Base-by-base conservation (phyloP, 2,797 vertebrate genomes). In the Capromys pilorides region DNA sequence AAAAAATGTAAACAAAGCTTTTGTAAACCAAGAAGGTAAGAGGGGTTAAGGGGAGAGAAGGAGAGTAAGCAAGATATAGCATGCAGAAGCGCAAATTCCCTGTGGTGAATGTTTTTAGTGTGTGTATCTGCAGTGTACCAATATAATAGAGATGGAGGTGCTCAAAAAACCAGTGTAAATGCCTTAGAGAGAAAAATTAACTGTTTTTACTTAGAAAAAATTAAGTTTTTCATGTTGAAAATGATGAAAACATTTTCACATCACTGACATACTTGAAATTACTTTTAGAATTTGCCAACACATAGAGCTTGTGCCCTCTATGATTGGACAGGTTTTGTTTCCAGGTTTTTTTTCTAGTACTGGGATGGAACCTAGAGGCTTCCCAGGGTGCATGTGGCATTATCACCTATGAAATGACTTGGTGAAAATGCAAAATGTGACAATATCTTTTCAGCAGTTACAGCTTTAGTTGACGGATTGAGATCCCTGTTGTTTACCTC, bases 121-220 rank as follows among this genome's bases (percentile, higher is more conserved):
- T 67, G 33, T 67, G 18, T 67, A 67, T 67, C 33, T 67, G n/a
- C 18, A 67, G 8, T n/a, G 66, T 19, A 67, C 33, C 6, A n/a
- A 19, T 67, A n/a, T n/a, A n/a, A 33, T n/a, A n/a, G n/a, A n/a
- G 66, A 66, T 67, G 66, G 66, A 67, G 16, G 8, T 67, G 33
- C 18, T 67, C 13, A n/a, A n/a, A 67, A n/a, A 67, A 77, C 41
- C 92, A 90, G 57, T 92, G 33, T 67, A 86, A 91, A 45, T 51
- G 18, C 54, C 54, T 75, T 73, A 36, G 77, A n/a, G 64, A 16
- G 18, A 39, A 78, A 94, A 61, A 28, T 21, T 81, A 59, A 33
- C 89, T 84, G 33, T 89, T 78, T 93, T 94, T 91, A 69, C 91
- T 90, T 90, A 66, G 39, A 90, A 64, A 86, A 36, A 79, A 8